Percentiles rank a stretch among this genome's conserved stretches.
Conservation (phyloP, 2,113 vertebrate genomes). For the Neopipo cinnamomea region DNA sequence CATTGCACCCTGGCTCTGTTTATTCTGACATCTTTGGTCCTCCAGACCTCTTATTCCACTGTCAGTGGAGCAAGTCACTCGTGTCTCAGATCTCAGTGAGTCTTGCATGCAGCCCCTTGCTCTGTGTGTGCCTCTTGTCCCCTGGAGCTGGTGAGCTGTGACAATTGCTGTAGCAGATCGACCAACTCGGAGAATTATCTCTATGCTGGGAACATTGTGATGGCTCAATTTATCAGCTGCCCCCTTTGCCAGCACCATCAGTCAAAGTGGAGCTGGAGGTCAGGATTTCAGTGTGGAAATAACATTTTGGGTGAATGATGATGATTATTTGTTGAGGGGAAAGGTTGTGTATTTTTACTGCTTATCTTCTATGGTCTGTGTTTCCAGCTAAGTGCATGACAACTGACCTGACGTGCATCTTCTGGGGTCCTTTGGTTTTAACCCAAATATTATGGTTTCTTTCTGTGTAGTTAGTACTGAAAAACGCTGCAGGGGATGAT, state of each 20-base stretch:
- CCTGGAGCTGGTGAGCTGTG: not conserved
- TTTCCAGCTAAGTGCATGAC: not conserved
- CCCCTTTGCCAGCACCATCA: not conserved
- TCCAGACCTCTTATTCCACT: not conserved
- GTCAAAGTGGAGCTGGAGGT: not conserved
- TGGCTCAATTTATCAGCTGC: slow-evolving; percentile 15
- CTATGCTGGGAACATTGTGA: not conserved
- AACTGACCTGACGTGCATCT: not conserved
- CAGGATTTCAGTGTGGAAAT: not conserved
- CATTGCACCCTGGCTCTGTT: not conserved
- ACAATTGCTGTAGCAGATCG: not conserved
- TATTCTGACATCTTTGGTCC: not conserved
- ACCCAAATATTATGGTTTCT: not conserved
- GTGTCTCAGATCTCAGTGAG: not conserved
- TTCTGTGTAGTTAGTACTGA: not conserved
- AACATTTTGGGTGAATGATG: not conserved
- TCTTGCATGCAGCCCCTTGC: not conserved
- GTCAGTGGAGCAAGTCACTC: not conserved
- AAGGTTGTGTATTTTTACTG: not conserved
- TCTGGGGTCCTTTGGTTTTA: not conserved
- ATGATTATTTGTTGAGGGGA: not conserved
- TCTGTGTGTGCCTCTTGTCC: not conserved
- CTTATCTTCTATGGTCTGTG: not conserved
- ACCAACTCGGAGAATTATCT: not conserved
- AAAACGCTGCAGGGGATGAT: not conserved